These are phyloP conservation scores for Mesaphorura yosii DNA, from an alignment of 1,140 invertebrate species.

Conservation along the genomic window DNA sequence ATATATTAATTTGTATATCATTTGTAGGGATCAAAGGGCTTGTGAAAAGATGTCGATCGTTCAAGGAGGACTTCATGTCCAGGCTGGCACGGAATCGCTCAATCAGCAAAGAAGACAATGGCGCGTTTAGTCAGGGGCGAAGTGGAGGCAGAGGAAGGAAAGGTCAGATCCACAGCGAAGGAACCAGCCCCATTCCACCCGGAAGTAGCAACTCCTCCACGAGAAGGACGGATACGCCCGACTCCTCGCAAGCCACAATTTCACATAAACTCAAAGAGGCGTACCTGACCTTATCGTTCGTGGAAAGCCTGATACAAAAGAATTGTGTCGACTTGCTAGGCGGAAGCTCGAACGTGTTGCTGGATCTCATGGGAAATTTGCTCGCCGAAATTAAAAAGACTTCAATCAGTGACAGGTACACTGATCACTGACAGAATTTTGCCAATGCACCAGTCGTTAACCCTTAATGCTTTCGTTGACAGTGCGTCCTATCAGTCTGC, in stretches of 20 bases:
- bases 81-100: conserved; percentile 26
- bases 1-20: too few species aligned
- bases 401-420: conserved; percentile 22
- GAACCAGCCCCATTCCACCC: conserved; percentile 14
- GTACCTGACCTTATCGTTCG: conserved; percentile 23
- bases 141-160: not conserved
- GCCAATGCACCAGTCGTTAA: not conserved
- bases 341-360: conserved; percentile 28
- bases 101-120: conserved; percentile 2
- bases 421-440: not conserved
- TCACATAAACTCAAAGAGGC: conserved; percentile 28
- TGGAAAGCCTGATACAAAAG: conserved; percentile 26
- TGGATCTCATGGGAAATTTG: conserved; percentile 28
- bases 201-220: not conserved
- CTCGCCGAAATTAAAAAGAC: conserved; percentile 24
- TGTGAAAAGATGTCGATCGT: conserved; percentile 28
- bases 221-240: not conserved
- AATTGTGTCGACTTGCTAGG: conserved; percentile 29
- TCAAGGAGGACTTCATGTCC: conserved; percentile 28
- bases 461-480: not conserved
- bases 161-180: conserved; percentile 11
- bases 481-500: conserved; percentile 29
- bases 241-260: conserved; percentile 9
- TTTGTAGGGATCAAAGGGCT: conserved; percentile 28
- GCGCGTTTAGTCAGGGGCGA: not conserved